These are phyloP conservation scores for Phataginus tricuspis DNA, from an alignment of 2,797 vertebrate species.

Conservation along the genomic window DNA sequence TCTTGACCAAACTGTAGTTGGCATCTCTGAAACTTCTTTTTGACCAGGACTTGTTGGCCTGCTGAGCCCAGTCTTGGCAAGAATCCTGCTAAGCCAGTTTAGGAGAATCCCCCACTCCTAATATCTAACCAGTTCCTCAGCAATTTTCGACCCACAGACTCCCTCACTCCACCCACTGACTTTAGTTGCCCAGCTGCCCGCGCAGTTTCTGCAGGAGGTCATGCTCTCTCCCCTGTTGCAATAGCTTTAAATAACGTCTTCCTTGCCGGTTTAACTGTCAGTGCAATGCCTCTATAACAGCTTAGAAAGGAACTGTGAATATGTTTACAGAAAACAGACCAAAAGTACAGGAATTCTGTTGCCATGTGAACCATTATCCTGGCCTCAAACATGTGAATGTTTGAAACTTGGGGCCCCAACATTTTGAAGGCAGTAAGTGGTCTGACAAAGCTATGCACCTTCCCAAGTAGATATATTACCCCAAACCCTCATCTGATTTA, in stretches of 20 bases:
- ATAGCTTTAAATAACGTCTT: too few relatives aligned
- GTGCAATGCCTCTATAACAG: neutral
- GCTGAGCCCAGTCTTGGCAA: neutral
- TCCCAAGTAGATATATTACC: neutral
- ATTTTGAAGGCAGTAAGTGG: neutral
- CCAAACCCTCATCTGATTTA: neutral
- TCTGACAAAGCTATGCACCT: neutral
- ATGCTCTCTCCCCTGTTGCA: neutral
- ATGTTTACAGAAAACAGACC: neutral
- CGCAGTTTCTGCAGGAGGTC: fast-evolving
- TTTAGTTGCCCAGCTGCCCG: too few relatives aligned
- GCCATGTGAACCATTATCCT: too few relatives aligned
- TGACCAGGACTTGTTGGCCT: too few relatives aligned
- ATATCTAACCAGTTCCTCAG: neutral
- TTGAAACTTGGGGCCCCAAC: neutral
- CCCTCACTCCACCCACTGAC: neutral
- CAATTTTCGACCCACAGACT: neutral
- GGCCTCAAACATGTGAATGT: neutral
- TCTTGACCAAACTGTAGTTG: too few relatives aligned
- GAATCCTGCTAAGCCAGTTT: neutral
- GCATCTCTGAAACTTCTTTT: too few relatives aligned
- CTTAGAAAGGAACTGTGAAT: neutral
- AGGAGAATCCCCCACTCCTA: neutral
- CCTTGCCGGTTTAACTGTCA: too few relatives aligned
- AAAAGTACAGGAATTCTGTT: neutral